Base-by-base conservation (phyloP, 2,888 invertebrate species). In the Blastobasis adustella region DNA sequence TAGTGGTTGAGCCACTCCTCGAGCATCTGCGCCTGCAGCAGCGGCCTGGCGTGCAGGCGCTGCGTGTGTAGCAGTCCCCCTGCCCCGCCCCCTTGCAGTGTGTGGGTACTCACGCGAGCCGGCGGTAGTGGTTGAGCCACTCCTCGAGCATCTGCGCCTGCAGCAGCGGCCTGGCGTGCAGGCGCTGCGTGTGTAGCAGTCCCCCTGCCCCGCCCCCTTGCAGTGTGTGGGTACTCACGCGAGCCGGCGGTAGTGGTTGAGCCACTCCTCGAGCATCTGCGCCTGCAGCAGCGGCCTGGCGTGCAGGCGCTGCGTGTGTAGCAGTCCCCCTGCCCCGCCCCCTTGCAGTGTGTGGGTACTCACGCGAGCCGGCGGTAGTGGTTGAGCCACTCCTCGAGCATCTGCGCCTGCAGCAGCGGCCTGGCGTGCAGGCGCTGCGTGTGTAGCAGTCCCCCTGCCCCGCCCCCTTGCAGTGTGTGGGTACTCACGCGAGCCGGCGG, bases 1-100 rank as follows among this genome's bases (percentile, higher is more conserved):
- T 98, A 98, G 85, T 97, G 95, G 87, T 98, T 97, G 65, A 98
- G 90, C 98, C 98, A 98, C 86, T 98, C 82, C 75, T 98, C 82
- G 69, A n/a, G n/a, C n/a, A n/a, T n/a, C n/a, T 95, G 90, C 86
- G 97, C 95, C 89, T 92, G 92, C 54, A 95, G 88, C 69, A 93
- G 91, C 96, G 95, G 51, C 46, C 10, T 41, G 38, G 47, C 40
- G 40, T 8, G 4, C 9, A 7, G 23, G 5, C 6, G 5, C 6
- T 40, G 40, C 8, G 45, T 23, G 42, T 42, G 42, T 42, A n/a
- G n/a, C n/a, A n/a, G n/a, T n/a, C n/a, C n/a, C n/a, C n/a, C n/a
- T n/a, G n/a, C n/a, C n/a, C n/a, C n/a, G n/a, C n/a, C n/a, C n/a
- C n/a, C n/a, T n/a, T n/a, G n/a, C n/a, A n/a, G n/a, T n/a, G n/a